Percentiles rank a stretch among this genome's conserved stretches.
Evolutionary conservation across 2,797 vertebrate genomes (phyloP).

Genomic region (Euthynnus affinis): DNA sequence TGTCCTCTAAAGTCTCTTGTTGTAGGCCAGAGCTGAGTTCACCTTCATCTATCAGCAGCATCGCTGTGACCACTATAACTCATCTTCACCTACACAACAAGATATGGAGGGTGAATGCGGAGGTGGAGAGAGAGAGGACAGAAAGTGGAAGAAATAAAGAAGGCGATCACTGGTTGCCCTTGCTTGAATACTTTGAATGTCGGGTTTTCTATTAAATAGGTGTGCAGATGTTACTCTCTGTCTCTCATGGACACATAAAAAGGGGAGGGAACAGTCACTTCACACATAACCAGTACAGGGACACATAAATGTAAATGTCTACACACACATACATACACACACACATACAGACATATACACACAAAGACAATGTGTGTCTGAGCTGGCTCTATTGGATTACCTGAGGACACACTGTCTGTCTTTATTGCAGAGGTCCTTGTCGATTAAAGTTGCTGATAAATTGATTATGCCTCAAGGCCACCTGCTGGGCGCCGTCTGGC

Average conservation of each 20-base stretch:
- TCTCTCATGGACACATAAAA: slow-evolving; percentile 7
- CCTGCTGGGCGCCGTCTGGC: slow-evolving; percentile 82
- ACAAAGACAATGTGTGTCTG: slow-evolving; percentile 46
- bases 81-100: slow-evolving; percentile 79
- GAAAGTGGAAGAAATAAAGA: slow-evolving; percentile 40
- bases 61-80: slow-evolving; percentile 81
- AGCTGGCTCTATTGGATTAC: slow-evolving; percentile 79
- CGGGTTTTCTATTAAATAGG: not conserved
- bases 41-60: slow-evolving; percentile 85
- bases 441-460: slow-evolving; percentile 84
- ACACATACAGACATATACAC: slow-evolving; percentile 7
- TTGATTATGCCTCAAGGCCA: slow-evolving; percentile 82
- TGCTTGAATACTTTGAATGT: slow-evolving; percentile 9
- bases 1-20: slow-evolving; percentile 82
- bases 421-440: slow-evolving; percentile 81
- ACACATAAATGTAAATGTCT: slow-evolving; percentile 5
- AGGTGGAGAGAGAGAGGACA: slow-evolving; percentile 46
- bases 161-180: slow-evolving; percentile 2
- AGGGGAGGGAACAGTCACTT: not conserved
- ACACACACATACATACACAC: slow-evolving; percentile 9
- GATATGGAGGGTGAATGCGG: slow-evolving; percentile 67
- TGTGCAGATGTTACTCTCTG: slow-evolving; percentile 5
- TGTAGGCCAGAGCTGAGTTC: slow-evolving; percentile 77
- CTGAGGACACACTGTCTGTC: slow-evolving; percentile 78
- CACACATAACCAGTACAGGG: not conserved